Conservation (phyloP, 2,113 vertebrate genomes). For the Siniperca knerii region DNA sequence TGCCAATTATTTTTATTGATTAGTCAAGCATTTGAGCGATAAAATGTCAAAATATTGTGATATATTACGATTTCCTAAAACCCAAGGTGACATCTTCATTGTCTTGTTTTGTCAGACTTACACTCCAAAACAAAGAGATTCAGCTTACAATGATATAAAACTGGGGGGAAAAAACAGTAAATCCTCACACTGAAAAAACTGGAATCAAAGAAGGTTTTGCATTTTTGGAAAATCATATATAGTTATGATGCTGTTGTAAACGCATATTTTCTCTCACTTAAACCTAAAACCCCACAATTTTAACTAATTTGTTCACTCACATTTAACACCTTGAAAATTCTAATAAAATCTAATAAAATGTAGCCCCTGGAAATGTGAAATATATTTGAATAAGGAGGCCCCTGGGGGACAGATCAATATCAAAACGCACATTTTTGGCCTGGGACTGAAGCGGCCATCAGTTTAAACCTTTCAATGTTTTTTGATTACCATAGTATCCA, state of each 20-base stretch:
- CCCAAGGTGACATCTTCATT: background rate
- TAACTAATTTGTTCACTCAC: background rate
- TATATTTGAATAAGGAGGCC: too few relatives aligned
- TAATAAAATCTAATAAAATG: too few relatives aligned
- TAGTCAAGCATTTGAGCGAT: background rate
- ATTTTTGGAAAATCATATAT: background rate
- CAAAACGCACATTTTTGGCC: too few relatives aligned
- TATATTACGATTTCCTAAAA: background rate
- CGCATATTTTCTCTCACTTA: background rate
- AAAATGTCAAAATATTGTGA: background rate
- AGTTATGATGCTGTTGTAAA: background rate
- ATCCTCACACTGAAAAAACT: background rate
- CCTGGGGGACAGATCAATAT: too few relatives aligned
- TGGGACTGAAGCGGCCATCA: background rate
- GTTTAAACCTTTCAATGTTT: background rate
- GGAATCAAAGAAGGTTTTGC: background rate
- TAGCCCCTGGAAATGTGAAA: background rate
- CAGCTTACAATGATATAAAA: too few relatives aligned
- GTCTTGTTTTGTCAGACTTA: too few relatives aligned
- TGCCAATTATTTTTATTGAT: too few relatives aligned
- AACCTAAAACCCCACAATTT: background rate
- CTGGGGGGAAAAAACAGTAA: background rate
- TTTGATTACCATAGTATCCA: background rate
- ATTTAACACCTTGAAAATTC: background rate
- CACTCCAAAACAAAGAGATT: too few relatives aligned